Evolutionary conservation across 2,113 vertebrate species (phyloP), one percentile per base, ranked within the genome.

Genomic region (Pelecanus crispus): DNA sequence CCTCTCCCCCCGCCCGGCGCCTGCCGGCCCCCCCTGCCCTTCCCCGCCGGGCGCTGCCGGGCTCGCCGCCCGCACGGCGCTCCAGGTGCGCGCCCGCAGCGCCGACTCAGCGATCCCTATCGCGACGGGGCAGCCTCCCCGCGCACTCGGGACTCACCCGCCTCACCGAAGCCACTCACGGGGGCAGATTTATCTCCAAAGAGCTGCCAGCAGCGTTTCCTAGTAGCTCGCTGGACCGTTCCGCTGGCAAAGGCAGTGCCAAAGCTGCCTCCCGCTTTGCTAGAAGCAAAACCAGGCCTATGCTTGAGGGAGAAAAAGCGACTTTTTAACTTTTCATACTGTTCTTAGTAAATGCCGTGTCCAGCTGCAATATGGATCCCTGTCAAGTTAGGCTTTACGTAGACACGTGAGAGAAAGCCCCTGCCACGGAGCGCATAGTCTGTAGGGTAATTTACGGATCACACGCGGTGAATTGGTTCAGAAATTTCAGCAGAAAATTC

Each of bases 171-270:
- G 87, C 65, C 6, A 0, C 26, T 6, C 42, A 1, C 22, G 8
- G 15, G 19, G 79, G 24, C 65, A 12, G 7, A 1, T 32, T 13
- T 7, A 3, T 17, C 34, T 26, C 44, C 38, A 1, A 17, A 7
- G 3, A 47, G 34, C 68, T 12, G 55, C 65, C 59, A 0, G 16
- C 0, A 9, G 3, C 58, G 38, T 47, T 5, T n/a, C n/a, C 7
- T 15, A 12, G 58, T 25, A 9, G 1, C 45, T 36, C 5, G 9
- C 65, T 7, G 13, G 36, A 40, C 59, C 1, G 1, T 13, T 19
- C 26, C n/a, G 10, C 83, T 5, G 11, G 65, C 56, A 2, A 11
- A 52, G 44, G 3, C 66, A 1, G 21, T 7, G 79, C 38, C 65
- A 9, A 8, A 10, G n/a, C 18, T n/a, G 47, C 49, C 29, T 4